Conservation (phyloP, 1,140 invertebrate species). For the Uloborus diversus region DNA sequence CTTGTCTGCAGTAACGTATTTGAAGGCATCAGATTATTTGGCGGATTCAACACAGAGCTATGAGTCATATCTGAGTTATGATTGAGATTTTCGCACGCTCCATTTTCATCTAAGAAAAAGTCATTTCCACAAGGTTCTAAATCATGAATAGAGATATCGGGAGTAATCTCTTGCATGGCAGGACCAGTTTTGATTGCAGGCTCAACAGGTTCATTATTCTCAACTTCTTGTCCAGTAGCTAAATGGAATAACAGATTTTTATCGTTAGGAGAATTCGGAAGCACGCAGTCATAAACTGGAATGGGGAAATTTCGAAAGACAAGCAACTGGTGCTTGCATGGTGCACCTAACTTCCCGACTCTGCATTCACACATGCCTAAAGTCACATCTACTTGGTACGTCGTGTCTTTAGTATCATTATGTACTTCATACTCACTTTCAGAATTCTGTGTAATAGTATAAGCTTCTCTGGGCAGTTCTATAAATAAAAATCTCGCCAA, state of each 20-base stretch:
- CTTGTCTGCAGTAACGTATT: neutral
- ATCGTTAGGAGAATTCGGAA: slow-evolving; percentile 19
- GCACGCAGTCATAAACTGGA: slow-evolving; percentile 39
- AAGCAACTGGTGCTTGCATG: slow-evolving; percentile 44
- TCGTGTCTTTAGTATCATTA: slow-evolving; percentile 49
- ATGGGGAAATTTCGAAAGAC: slow-evolving; percentile 44
- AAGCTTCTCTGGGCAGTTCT: slow-evolving; percentile 38
- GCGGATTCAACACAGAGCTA: slow-evolving; percentile 3
- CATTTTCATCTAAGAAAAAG: slow-evolving; percentile 40
- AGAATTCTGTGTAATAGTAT: slow-evolving; percentile 47
- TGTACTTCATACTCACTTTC: slow-evolving; percentile 52
- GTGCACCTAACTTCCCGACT: slow-evolving; percentile 29
- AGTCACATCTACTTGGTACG: slow-evolving; percentile 39
- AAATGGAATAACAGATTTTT: slow-evolving; percentile 21
- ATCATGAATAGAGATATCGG: slow-evolving; percentile 37
- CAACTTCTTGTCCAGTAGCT: slow-evolving; percentile 36
- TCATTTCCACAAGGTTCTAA: slow-evolving; percentile 19
- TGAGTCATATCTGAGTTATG: neutral
- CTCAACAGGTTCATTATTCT: neutral
- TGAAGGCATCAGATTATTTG: too few species aligned
- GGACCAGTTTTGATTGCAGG: slow-evolving; percentile 1
- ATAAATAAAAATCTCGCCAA: slow-evolving; percentile 37
- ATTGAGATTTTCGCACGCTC: slow-evolving; percentile 11
- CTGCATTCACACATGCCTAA: slow-evolving; percentile 48
- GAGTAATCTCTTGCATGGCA: neutral